A percentile compares a stretch with the other conserved stretches of the same genome.
Conservation (phyloP, 2,113 vertebrate genomes). For the Todiramphus chloris region DNA sequence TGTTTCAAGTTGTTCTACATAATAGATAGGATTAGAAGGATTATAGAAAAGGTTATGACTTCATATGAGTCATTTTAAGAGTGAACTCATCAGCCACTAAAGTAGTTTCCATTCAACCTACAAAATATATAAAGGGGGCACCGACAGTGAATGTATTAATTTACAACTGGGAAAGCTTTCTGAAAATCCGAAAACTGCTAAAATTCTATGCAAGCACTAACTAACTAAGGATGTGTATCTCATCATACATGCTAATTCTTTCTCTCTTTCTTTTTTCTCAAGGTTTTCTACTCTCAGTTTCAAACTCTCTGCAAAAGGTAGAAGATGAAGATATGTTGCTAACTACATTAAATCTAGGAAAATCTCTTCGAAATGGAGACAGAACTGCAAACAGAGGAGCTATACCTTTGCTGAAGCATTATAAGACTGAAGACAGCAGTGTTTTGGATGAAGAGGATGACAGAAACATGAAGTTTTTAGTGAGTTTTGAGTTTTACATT, state of each 20-base stretch:
- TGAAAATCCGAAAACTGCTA: background rate
- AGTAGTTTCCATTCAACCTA: constrained; percentile 69
- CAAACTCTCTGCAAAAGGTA: constrained; percentile 73
- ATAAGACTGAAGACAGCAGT: constrained; percentile 67
- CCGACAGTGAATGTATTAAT: background rate
- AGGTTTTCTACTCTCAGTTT: constrained; percentile 73
- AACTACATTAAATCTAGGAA: constrained; percentile 70
- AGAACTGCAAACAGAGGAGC: constrained; percentile 33
- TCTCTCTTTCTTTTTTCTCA: constrained; percentile 83
- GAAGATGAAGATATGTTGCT: constrained; percentile 73
- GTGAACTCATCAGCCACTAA: constrained; percentile 54
- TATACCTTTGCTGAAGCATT: constrained; percentile 65
- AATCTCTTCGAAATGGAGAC: constrained; percentile 70
- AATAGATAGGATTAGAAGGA: constrained; percentile 62
- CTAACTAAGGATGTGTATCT: constrained; percentile 70
- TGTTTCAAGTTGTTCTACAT: constrained; percentile 43
- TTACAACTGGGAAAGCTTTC: constrained; percentile 11
- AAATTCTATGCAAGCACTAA: background rate
- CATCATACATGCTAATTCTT: constrained; percentile 74
- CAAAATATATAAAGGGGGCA: constrained; percentile 73
- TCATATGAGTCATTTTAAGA: constrained; percentile 50
- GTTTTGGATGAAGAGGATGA: constrained; percentile 72
- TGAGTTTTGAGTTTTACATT: background rate
- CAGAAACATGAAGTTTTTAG: constrained; percentile 72
- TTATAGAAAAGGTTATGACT: constrained; percentile 53